Percentiles rank a stretch among this genome's conserved stretches.
phyloP scores from a whole-genome alignment of 35 echinoderm and acorn worm genomes.

The Hemicentrotus pulcherrimus region DNA sequence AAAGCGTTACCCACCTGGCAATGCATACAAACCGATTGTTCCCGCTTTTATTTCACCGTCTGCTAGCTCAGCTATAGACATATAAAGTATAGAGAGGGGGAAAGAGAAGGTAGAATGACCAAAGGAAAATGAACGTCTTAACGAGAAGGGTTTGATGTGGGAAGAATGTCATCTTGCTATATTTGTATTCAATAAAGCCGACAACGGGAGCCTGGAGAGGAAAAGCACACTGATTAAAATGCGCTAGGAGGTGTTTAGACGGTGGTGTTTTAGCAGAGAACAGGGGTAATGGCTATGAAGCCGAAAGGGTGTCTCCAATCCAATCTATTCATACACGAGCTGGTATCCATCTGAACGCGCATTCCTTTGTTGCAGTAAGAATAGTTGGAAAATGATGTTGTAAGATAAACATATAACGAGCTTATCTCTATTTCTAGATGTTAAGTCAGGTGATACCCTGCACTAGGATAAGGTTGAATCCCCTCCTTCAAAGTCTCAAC shows the following conservation, averaged over 20 bases:
- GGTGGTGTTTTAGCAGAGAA: not conserved
- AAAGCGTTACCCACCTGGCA: not conserved
- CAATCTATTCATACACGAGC: too few relatives aligned
- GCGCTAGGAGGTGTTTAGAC: not conserved
- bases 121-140: not conserved
- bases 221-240: conserved; percentile 13
- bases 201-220: not conserved
- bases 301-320: not conserved
- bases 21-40: not conserved
- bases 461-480: too few relatives aligned
- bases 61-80: not conserved
- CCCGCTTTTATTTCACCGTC: not conserved
- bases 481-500: too few relatives aligned
- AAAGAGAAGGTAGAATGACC: not conserved
- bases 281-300: not conserved
- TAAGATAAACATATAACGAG: too few relatives aligned
- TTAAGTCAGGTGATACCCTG: too few relatives aligned
- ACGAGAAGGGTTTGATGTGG: not conserved
- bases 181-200: not conserved
- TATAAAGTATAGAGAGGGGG: not conserved
- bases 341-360: too few relatives aligned
- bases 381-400: too few relatives aligned
- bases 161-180: not conserved
- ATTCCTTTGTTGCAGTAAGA: too few relatives aligned
- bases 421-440: too few relatives aligned